Evolutionary conservation across 2,888 invertebrate species (phyloP).

Genomic region (Melanophora roralis): DNA sequence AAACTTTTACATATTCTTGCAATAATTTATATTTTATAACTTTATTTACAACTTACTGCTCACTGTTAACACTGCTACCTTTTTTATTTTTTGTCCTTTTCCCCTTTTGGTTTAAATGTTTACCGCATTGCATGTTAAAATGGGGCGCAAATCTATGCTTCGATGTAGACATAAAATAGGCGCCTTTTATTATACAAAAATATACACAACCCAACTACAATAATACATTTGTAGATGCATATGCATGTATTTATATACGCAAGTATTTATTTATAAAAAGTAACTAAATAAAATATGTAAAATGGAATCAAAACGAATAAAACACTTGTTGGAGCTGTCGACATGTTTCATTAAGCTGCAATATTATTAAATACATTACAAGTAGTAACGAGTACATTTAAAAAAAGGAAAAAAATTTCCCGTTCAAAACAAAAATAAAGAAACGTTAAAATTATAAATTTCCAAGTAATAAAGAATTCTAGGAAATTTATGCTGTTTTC

Average conservation of each 20-base stretch:
- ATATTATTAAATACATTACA: conserved; percentile 4
- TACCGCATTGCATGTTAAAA: conserved; percentile 64
- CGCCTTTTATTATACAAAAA: conserved; percentile 46
- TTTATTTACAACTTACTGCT: background rate
- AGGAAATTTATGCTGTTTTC: conserved; percentile 25
- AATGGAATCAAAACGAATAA: conserved; percentile 23
- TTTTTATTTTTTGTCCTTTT: too few species aligned
- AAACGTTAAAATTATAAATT: too few species aligned
- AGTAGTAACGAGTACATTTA: background rate
- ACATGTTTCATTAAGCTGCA: conserved; percentile 2
- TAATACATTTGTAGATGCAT: too few species aligned
- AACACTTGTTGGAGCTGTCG: conserved; percentile 53
- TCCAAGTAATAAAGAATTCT: conserved; percentile 16
- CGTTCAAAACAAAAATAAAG: background rate
- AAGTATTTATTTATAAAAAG: too few species aligned
- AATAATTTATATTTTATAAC: too few species aligned
- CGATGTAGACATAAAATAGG: conserved; percentile 53
- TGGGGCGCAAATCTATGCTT: conserved; percentile 57
- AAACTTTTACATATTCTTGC: too few species aligned
- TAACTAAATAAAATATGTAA: conserved; percentile 7
- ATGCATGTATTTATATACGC: too few species aligned
- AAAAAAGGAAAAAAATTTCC: background rate
- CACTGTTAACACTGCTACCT: too few species aligned
- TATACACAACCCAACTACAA: background rate
- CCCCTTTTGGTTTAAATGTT: conserved; percentile 4